Percentiles rank a stretch among this genome's conserved stretches.
Evolutionary conservation across 2,113 vertebrate genomes (phyloP).

Genomic region (Sterrhoptilus dennistouni): DNA sequence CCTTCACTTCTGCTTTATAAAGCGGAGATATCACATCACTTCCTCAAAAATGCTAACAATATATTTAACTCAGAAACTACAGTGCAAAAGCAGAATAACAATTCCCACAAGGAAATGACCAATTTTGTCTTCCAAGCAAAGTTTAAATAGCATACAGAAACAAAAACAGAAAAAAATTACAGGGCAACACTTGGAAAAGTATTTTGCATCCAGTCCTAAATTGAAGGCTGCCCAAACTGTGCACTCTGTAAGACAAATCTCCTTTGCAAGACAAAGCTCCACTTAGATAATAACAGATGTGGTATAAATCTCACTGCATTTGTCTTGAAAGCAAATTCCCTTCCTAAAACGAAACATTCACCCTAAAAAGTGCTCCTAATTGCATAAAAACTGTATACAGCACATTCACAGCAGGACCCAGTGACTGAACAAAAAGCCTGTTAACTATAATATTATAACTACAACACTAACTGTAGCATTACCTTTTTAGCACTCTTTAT

Average conservation of each 20-base stretch:
- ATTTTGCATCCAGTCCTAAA: slow-evolving; percentile 6
- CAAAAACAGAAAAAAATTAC: not conserved
- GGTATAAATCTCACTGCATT: slow-evolving; percentile 2
- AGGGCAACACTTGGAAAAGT: not conserved
- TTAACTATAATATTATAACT: not conserved
- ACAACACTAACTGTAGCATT: not conserved
- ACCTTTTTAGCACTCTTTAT: not conserved
- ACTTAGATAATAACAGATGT: slow-evolving; percentile 21
- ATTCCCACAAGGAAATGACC: not conserved
- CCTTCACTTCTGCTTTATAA: not conserved
- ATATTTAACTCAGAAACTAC: not conserved
- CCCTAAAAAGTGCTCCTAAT: slow-evolving; percentile 10
- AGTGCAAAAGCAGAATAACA: not conserved
- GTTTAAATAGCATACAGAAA: not conserved
- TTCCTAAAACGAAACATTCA: not conserved
- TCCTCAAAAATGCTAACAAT: not conserved
- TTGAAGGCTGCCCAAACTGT: not conserved
- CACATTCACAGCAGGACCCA: not conserved
- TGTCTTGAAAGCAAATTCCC: slow-evolving; percentile 20
- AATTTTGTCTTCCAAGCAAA: slow-evolving; percentile 2
- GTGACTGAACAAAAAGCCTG: not conserved
- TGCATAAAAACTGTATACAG: not conserved
- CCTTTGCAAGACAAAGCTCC: not conserved
- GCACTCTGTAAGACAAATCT: not conserved
- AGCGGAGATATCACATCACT: not conserved